phyloP scores from a whole-genome alignment of 2,888 invertebrate species.

The Hydriomena furcata region DNA sequence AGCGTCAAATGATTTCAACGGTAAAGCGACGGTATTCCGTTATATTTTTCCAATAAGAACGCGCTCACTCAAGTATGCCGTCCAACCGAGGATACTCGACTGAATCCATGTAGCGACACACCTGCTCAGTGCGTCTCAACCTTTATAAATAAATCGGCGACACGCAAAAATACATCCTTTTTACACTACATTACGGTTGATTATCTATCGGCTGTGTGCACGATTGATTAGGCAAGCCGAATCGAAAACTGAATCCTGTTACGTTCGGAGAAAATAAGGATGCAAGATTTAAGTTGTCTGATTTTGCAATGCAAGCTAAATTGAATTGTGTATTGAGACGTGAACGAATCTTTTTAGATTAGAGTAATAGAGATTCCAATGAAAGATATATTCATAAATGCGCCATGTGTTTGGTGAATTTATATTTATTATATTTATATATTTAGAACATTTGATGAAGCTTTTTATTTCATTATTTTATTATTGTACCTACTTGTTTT shows the following conservation, averaged over 20 bases:
- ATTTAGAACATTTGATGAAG: too few relatives aligned
- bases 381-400: not conserved
- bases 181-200: slow-evolving; percentile 13
- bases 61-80: slow-evolving; percentile 26
- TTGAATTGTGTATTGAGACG: slow-evolving; percentile 4
- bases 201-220: slow-evolving; percentile 9
- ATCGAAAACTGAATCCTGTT: slow-evolving; percentile 24
- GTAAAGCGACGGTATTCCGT: slow-evolving; percentile 19
- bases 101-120: slow-evolving; percentile 29
- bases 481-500: too few relatives aligned
- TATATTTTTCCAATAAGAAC: slow-evolving; percentile 33
- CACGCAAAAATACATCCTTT: slow-evolving; percentile 24
- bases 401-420: too few relatives aligned
- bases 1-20: slow-evolving; percentile 17
- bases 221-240: slow-evolving; percentile 25
- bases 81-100: slow-evolving; percentile 28
- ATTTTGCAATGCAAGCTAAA: slow-evolving; percentile 21
- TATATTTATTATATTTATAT: too few relatives aligned
- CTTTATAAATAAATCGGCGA: slow-evolving; percentile 15
- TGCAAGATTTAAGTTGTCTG: slow-evolving; percentile 24
- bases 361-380: not conserved
- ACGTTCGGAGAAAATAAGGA: slow-evolving; percentile 21
- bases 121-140: slow-evolving; percentile 30
- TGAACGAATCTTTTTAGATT: slow-evolving; percentile 2
- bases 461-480: too few relatives aligned